phyloP scores from a whole-genome alignment of 2,113 vertebrate genomes.

The Entelurus aequoreus region DNA sequence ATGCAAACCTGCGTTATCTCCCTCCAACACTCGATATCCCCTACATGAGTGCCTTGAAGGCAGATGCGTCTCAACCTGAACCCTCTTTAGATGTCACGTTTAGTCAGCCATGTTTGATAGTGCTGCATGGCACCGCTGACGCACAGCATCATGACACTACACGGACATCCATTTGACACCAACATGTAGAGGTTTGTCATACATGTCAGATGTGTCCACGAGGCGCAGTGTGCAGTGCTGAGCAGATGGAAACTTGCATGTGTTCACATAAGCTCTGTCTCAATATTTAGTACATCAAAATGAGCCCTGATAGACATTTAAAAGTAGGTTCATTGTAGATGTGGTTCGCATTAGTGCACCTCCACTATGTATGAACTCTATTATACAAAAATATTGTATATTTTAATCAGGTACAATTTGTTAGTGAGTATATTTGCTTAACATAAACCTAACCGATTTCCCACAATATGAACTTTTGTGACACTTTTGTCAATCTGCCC shows the following conservation, averaged over 20 bases:
- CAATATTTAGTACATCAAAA: neutral
- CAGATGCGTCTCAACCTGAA: constrained; percentile 14
- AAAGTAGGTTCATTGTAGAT: neutral
- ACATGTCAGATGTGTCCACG: constrained; percentile 14
- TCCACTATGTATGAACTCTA: no score
- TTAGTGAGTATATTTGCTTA: no score
- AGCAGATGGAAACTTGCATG: constrained; percentile 4
- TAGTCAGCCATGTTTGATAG: constrained; percentile 33
- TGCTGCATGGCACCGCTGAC: constrained; percentile 24
- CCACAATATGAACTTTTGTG: neutral
- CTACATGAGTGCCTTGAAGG: constrained; percentile 6
- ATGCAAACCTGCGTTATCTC: constrained; percentile 31
- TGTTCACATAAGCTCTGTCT: neutral
- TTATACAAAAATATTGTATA: no score
- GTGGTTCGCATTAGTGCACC: no score
- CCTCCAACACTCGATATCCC: constrained; percentile 14
- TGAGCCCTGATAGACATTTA: neutral
- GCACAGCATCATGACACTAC: constrained; percentile 25
- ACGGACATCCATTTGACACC: constrained; percentile 30
- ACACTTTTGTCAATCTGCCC: neutral
- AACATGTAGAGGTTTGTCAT: constrained; percentile 17
- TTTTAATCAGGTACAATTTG: no score
- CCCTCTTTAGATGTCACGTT: constrained; percentile 9
- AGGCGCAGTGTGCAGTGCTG: neutral
- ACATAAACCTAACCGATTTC: no score